Conservation (phyloP, 2,888 invertebrate species). For the Coleophora deauratella region DNA sequence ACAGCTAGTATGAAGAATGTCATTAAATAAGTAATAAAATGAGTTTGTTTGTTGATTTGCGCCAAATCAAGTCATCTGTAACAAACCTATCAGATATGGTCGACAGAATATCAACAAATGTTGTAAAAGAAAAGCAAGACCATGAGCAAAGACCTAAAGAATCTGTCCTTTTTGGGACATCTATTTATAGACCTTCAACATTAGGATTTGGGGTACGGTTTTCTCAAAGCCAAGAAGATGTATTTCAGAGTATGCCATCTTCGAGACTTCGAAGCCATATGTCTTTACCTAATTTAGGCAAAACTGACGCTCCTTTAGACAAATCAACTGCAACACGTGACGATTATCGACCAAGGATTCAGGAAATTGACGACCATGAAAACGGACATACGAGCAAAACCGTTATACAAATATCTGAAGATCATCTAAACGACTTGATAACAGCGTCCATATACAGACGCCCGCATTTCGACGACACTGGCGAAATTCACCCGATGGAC, state of each 20-base stretch:
- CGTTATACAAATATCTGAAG: slow-evolving; percentile 20
- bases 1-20: background rate
- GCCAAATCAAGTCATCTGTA: slow-evolving; percentile 65
- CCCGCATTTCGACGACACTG: slow-evolving; percentile 59
- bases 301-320: slow-evolving; percentile 43
- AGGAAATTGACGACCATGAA: slow-evolving; percentile 53
- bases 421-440: slow-evolving; percentile 58
- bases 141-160: slow-evolving; percentile 41
- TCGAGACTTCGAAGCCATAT: slow-evolving; percentile 61
- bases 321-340: slow-evolving; percentile 34
- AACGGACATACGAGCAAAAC: slow-evolving; percentile 29
- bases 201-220: slow-evolving; percentile 64
- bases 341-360: slow-evolving; percentile 40
- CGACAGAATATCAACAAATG: slow-evolving; percentile 56
- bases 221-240: slow-evolving; percentile 63
- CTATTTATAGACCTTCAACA: slow-evolving; percentile 57
- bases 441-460: slow-evolving; percentile 55
- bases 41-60: slow-evolving; percentile 68
- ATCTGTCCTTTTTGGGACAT: slow-evolving; percentile 37
- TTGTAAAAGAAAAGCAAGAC: slow-evolving; percentile 36
- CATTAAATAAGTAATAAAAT: slow-evolving; percentile 26
- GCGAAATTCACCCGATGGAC: slow-evolving; percentile 63
- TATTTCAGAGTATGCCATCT: slow-evolving; percentile 59
- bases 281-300: slow-evolving; percentile 65
- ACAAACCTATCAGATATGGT: slow-evolving; percentile 67